Conservation (phyloP, 1,140 invertebrate genomes). For the Brachionus manjavacas region DNA sequence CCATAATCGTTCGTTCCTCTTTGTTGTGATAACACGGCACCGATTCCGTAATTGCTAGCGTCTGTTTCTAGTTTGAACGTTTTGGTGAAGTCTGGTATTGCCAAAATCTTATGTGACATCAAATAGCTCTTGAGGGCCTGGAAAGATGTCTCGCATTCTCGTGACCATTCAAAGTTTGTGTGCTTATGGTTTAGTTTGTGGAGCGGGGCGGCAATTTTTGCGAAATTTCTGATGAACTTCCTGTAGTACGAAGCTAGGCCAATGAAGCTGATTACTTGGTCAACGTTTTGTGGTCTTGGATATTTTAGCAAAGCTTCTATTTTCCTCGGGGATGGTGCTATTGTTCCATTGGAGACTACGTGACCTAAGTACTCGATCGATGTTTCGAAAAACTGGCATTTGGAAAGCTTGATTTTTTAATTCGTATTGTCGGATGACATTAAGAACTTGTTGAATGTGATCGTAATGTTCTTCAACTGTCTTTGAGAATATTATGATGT, state of each 20-base stretch:
- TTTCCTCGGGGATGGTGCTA: background rate
- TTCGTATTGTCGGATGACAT: background rate
- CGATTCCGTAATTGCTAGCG: background rate
- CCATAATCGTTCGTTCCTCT: background rate
- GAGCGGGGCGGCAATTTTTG: background rate
- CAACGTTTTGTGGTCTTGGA: constrained; percentile 45
- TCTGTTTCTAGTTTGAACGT: too few relatives aligned
- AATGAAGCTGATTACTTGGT: constrained; percentile 54
- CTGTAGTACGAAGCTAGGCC: background rate
- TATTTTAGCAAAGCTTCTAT: background rate
- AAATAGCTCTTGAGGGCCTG: too few relatives aligned
- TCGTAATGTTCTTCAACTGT: background rate
- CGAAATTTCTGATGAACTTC: constrained; percentile 7
- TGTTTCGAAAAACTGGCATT: background rate
- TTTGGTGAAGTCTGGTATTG: too few relatives aligned
- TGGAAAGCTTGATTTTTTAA: background rate
- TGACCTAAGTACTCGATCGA: constrained; percentile 24
- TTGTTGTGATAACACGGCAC: background rate
- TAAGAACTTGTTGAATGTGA: background rate
- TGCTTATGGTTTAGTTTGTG: constrained; percentile 46
- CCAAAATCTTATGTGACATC: too few relatives aligned
- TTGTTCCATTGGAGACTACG: background rate
- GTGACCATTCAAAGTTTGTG: constrained; percentile 46
- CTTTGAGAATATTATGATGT: background rate
- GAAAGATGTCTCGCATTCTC: too few relatives aligned